Conservation (phyloP, 2,113 vertebrate species). For the Crotalus tigris region DNA sequence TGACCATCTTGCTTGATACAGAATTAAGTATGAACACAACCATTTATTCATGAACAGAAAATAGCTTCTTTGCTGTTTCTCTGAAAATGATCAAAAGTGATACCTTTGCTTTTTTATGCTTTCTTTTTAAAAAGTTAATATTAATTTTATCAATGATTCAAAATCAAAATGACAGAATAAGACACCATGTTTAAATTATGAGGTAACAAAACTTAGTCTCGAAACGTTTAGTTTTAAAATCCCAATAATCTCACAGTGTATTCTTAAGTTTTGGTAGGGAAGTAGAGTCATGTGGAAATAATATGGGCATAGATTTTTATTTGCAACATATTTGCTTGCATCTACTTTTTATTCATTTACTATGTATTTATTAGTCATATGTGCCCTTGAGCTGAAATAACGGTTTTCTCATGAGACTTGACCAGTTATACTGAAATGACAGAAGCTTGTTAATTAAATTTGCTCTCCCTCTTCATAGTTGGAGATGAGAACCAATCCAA, state of each 20-base stretch:
- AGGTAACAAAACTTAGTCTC: neutral
- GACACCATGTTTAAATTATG: neutral
- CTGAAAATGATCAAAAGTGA: conserved; percentile 29
- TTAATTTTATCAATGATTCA: conserved; percentile 27
- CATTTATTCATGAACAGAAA: conserved; percentile 33
- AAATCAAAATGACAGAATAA: neutral
- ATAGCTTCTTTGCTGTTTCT: conserved; percentile 35
- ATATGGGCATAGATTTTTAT: neutral
- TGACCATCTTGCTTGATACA: conserved; percentile 31
- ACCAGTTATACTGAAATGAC: neutral
- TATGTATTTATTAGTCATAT: neutral
- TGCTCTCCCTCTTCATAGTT: neutral
- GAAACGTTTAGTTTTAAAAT: neutral
- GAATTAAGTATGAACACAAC: conserved; percentile 43
- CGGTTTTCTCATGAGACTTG: neutral
- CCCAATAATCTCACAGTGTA: neutral
- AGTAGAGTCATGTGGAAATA: neutral
- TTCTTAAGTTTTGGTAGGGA: neutral
- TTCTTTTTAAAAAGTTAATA: neutral
- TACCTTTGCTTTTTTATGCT: conserved; percentile 29
- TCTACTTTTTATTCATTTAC: neutral
- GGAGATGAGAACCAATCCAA: neutral
- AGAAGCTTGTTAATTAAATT: neutral
- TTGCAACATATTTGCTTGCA: neutral
- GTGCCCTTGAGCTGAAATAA: neutral